Evolutionary conservation across 2,888 invertebrate species (phyloP), one percentile per base, ranked within the genome.

Genomic region (Panzeria rudis): DNA sequence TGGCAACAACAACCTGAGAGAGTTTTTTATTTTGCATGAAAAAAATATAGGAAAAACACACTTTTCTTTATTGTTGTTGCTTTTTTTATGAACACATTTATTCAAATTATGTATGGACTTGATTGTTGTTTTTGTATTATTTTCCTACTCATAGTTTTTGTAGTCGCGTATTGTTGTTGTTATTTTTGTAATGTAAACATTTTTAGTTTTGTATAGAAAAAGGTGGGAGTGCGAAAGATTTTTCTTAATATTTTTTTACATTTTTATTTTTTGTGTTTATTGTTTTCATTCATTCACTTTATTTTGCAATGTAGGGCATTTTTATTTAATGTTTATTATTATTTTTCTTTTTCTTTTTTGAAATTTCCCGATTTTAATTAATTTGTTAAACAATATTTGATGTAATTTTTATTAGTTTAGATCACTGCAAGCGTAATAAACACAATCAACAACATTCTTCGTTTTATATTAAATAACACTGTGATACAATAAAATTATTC

Each of bases 251-350:
- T 47, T 81, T 79, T 79, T 72, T 23, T 52, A 2, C 23, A 11
- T 35, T 64, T 56, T 54, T 66, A 3, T 66, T 56, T 23, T n/a
- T 17, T 4, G 0, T 59, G 35, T 35, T 64, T 78, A 17, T 52
- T 44, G 17, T 79, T 76, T 64, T 62, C 69, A 78, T 71, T 62
- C 69, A 78, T 61, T 79, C 76, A 76, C 47, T 62, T 77, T 52
- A 77, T 86, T 86, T 86, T 72, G 75, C 79, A 84, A 79, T 73
- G 80, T 77, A 68, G 83, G 83, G 71, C 77, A 82, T 75, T 72
- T 76, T 77, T 68, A 9, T 80, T 66, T 41, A 44, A 44, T 15
- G 17, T 56, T 61, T 44, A 17, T 54, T 50, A 35, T 23, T 25
- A 29, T 9, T 50, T 17, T 38, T 47, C 2, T 59, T 29, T 54